These are phyloP conservation scores for Rapana venosa DNA, from an alignment of 2,888 invertebrate genomes.

Conservation along the genomic window DNA sequence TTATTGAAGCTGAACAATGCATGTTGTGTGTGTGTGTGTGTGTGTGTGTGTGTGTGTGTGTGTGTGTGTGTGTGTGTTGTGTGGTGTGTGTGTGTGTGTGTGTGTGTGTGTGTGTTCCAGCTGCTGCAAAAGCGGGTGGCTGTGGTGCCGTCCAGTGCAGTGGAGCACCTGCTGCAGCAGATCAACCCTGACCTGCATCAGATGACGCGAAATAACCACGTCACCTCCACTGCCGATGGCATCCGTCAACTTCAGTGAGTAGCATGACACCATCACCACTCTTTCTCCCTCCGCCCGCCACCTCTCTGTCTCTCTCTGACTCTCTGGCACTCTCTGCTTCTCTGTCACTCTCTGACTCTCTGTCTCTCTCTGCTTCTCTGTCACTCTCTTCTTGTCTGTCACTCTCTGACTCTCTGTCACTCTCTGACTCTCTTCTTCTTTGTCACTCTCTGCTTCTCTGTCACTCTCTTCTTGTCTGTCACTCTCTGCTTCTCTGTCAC, in stretches of 20 bases:
- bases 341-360: not conserved
- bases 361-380: no score
- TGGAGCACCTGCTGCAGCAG: slow-evolving; percentile 58
- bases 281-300: no score
- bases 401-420: no score
- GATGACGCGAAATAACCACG: slow-evolving; percentile 51
- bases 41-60: not conserved
- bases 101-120: slow-evolving; percentile 48
- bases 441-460: no score
- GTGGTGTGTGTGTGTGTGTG: not conserved
- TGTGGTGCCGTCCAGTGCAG: slow-evolving; percentile 59
- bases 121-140: slow-evolving; percentile 59
- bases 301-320: no score
- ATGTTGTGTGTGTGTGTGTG: not conserved
- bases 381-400: no score
- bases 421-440: no score
- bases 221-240: slow-evolving; percentile 56
- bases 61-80: not conserved
- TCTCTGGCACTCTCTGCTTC: not conserved
- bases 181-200: slow-evolving; percentile 59
- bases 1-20: no score
- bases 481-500: no score
- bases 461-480: no score
- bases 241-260: slow-evolving; percentile 59
- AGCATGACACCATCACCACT: not conserved